Evolutionary conservation across 1,140 invertebrate genomes (phyloP), one percentile per base, ranked within the genome.

Genomic region (Archegozetes longisetosus): DNA sequence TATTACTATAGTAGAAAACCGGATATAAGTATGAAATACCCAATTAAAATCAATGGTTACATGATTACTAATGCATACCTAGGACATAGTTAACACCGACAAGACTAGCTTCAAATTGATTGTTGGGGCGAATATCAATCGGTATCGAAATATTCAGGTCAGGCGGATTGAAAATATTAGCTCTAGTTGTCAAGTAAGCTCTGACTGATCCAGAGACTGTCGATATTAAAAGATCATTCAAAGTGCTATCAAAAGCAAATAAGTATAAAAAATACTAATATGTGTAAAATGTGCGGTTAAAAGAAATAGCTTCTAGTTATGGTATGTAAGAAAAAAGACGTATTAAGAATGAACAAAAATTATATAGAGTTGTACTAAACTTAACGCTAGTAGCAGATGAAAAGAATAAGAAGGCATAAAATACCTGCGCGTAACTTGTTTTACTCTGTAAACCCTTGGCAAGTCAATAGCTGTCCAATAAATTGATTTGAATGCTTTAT

Each of bases 191-290:
- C 20, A 64, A 23, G 55, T 55, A 63, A 12, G 55, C n/a, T 12
- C 63, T 50, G 55, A 64, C 22, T n/a, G 61, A 49, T 47, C 63
- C 78, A 1, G 77, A 70, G 3, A 75, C 62, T 0, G 77, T 74
- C 1, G 77, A 73, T 51, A 79, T 63, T 14, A 79, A 68, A 2
- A 79, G 73, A 66, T 79, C 77, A 64, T 77, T 78, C 23, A 78
- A 68, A 9, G 76, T 73, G 50, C 74, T 76, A 47, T 25, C 13
- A n/a, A 47, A 51, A 6, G n/a, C 6, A 17, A 9, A 40, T 40
- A 6, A 40, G 17, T 40, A 40, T 40, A 40, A 9, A 40, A 40
- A 9, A 40, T 40, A 40, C 6, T 40, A 40, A 40, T 9, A 40
- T 40, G 17, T 9, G 32, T 40, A 9, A 40, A 9, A 40, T 40